phyloP scores from a whole-genome alignment of 2,888 invertebrate species.

The Herminia tarsipennalis region DNA sequence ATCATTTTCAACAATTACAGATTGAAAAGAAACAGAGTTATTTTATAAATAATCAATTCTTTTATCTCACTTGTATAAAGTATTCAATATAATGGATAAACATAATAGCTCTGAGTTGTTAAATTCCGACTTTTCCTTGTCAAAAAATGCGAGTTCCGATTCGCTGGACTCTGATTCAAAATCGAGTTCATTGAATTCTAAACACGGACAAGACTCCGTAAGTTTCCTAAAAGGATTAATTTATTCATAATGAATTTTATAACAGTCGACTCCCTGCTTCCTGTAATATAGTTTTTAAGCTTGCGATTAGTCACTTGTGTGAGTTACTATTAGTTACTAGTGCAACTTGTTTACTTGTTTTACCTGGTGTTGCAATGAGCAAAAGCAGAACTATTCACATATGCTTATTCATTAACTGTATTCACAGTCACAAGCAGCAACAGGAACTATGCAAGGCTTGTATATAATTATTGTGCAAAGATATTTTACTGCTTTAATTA shows the following conservation, averaged over 20 bases:
- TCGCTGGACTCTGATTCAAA: slow-evolving; percentile 94
- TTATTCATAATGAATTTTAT: slow-evolving; percentile 70
- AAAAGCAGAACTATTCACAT: slow-evolving; percentile 66
- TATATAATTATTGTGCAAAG: slow-evolving; percentile 33
- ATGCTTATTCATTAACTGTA: slow-evolving; percentile 75
- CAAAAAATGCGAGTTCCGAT: slow-evolving; percentile 92
- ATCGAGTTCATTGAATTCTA: slow-evolving; percentile 93
- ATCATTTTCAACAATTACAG: neutral
- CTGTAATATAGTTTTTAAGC: slow-evolving; percentile 57
- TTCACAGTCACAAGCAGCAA: slow-evolving; percentile 67
- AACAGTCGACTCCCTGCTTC: slow-evolving; percentile 64
- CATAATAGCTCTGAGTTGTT: slow-evolving; percentile 88
- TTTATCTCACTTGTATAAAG: neutral
- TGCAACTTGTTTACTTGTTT: slow-evolving; percentile 12
- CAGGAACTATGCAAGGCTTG: slow-evolving; percentile 68
- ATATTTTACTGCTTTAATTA: neutral
- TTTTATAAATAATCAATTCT: neutral
- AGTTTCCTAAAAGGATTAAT: slow-evolving; percentile 83
- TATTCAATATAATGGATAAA: slow-evolving; percentile 87
- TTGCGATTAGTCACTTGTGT: slow-evolving; percentile 38
- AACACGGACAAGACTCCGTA: slow-evolving; percentile 93
- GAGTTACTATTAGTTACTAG: slow-evolving; percentile 22
- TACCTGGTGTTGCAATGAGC: slow-evolving; percentile 52
- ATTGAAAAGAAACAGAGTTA: neutral
- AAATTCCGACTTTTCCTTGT: slow-evolving; percentile 87